Evolutionary conservation across 2,113 vertebrate species (phyloP), one percentile per base, ranked within the genome.

Genomic region (Noturus placidus): DNA sequence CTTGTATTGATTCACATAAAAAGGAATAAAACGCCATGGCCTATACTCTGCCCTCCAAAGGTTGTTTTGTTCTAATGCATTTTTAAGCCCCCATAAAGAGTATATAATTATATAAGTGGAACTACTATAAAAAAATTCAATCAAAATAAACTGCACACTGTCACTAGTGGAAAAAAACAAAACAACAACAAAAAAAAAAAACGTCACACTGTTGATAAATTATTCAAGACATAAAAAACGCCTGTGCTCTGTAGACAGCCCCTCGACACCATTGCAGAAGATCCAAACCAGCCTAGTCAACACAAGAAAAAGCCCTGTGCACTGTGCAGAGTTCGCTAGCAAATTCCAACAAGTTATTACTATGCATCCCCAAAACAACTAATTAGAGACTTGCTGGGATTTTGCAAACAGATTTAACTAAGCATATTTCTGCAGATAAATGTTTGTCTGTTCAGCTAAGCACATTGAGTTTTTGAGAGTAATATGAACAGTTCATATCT

Each of bases 331-430:
- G 52, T 86, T 76, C 33, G 22, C 33, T 69, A 72, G 80, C 82
- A 88, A 87, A 88, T 80, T 74, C 67, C 42, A 83, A 72, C 86
- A 89, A 82, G 86, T 89, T 83, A 87, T 89, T 85, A 87, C 86
- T 69, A 70, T 78, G 85, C 89, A 84, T 89, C n/a, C 70, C 89
- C 84, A 88, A 90, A 87, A 84, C 89, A 90, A 56, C 83, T 90
- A 46, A 90, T 90, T 90, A 90, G 87, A 35, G 78, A 65, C 72
- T 56, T 76, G 14, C 86, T 86, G 86, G 81, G 52, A 76, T 86
- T 87, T 70, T 82, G 86, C 56, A 76, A 69, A 77, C 78, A 85
- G 77, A 74, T 90, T 88, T 86, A 82, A 74, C 63, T 22, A 63
- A 72, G 63, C 17, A 30, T 57, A 56, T 74, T 88, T 46, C 59